Evolutionary conservation across 2,113 vertebrate species (phyloP), one percentile per base, ranked within the genome.

Genomic region (Murina feae): DNA sequence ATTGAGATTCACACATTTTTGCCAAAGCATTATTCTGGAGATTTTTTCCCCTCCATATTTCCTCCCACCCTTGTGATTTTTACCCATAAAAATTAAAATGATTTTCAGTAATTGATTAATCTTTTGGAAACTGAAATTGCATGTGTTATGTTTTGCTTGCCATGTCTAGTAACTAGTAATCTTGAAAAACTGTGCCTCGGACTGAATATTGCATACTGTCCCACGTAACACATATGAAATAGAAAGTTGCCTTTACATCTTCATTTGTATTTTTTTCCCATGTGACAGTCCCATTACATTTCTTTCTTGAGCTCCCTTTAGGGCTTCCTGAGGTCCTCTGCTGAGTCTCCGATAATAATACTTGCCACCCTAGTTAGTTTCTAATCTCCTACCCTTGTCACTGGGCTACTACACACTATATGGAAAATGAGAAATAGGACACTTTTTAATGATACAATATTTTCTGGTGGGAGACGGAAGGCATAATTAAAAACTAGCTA

Each of bases 21-120:
- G 91, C 32, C 80, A 97, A 96, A 92, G 69, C 18, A 69, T 9
- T 49, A 68, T 69, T 89, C 85, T 79, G 86, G 79, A 20, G 1
- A 28, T 58, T 83, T 66, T 47, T 49, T 28, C 53, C 80, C 85
- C 44, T 6, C 14, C 1, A 18, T 82, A 78, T 79, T 86, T 55
- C 20, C 28, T 71, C n/a, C 16, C 2, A 25, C 4, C 9, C 51
- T 75, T 78, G 25, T 49, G 7, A 5, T 20, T 32, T 86, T 75
- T 11, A 14, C 2, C 21, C 81, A 68, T 44, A 78, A 81, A 91
- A 82, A 8, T 9, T 90, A 66, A 89, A 93, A 84, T 58, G 66
- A 28, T 86, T 96, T 89, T 91, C 42, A 86, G 44, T 53, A 86
- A 42, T 86, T 60, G 5, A 66, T 87, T 86, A 18, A 86, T 83